phyloP scores from a whole-genome alignment of 2,888 invertebrate genomes.

The Electrophaes corylata region DNA sequence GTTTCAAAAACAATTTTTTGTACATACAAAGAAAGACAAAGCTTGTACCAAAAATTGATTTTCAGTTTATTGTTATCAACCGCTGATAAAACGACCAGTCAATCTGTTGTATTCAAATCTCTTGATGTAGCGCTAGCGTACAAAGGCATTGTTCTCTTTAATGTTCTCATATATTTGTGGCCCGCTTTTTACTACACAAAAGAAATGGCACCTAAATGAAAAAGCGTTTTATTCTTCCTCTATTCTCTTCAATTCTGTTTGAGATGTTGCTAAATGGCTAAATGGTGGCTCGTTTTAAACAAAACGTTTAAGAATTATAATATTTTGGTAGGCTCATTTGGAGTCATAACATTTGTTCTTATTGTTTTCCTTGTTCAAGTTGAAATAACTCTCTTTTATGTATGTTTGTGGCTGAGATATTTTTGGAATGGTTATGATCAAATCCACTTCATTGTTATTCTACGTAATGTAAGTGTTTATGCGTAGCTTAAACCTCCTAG shows the following conservation, averaged over 20 bases:
- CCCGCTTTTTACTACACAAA: conserved; percentile 67
- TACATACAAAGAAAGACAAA: conserved; percentile 10
- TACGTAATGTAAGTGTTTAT: background rate
- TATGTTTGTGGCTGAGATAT: conserved; percentile 10
- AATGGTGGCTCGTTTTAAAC: conserved; percentile 33
- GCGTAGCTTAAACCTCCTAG: background rate
- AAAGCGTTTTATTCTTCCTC: conserved; percentile 66
- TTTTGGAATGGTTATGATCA: conserved; percentile 3
- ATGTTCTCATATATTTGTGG: conserved; percentile 68
- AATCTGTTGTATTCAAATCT: conserved; percentile 57
- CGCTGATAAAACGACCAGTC: conserved; percentile 48
- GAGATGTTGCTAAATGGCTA: conserved; percentile 43
- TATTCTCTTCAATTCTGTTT: conserved; percentile 51
- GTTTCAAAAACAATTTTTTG: background rate
- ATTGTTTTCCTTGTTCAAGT: conserved; percentile 26
- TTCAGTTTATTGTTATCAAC: conserved; percentile 22
- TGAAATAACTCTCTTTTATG: conserved; percentile 19
- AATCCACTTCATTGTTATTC: conserved; percentile 7
- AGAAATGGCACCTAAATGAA: conserved; percentile 64
- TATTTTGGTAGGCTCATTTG: conserved; percentile 28
- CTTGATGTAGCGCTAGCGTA: conserved; percentile 55
- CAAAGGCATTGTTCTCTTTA: conserved; percentile 70
- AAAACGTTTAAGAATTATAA: conserved; percentile 26
- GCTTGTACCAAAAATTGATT: conserved; percentile 14
- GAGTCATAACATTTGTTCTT: conserved; percentile 25